Conservation (phyloP, 53 echinoderm and acorn worm species). For the Echinometra lucunter region DNA sequence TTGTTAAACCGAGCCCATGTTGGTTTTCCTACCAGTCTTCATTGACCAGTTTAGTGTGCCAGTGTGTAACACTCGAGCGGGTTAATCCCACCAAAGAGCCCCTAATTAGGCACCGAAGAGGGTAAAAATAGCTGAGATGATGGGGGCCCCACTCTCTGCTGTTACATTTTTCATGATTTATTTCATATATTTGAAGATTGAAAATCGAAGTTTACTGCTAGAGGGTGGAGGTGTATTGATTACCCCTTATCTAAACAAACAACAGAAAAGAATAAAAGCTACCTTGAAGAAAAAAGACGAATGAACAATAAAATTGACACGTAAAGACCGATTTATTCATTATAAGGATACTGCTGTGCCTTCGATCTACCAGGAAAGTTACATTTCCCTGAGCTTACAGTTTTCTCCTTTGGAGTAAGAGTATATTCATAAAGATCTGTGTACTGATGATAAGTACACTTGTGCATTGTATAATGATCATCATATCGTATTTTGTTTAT, state of each 20-base stretch:
- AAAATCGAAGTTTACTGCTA: not conserved
- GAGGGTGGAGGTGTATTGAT: not conserved
- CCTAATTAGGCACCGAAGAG: not conserved
- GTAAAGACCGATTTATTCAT: not conserved
- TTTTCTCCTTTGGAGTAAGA: not conserved
- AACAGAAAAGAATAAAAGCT: not conserved
- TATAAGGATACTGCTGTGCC: not conserved
- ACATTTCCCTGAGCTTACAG: no score
- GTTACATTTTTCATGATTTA: not conserved
- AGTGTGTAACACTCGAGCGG: not conserved
- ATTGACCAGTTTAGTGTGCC: slow-evolving; percentile 10
- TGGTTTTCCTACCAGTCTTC: not conserved
- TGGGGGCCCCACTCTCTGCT: not conserved
- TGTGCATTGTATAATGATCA: no score
- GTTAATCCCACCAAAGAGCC: slow-evolving; percentile 17
- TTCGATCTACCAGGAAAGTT: not conserved
- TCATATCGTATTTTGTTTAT: no score
- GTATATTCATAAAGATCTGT: not conserved
- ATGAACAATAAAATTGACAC: not conserved
- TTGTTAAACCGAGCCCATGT: slow-evolving; percentile 42
- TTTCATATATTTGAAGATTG: not conserved
- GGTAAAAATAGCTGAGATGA: not conserved
- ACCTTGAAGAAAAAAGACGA: not conserved
- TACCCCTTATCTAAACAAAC: not conserved
- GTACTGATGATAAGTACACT: no score